These are phyloP conservation scores for Athalia rosae DNA, from an alignment of 2,888 invertebrate species.

Conservation along the genomic window DNA sequence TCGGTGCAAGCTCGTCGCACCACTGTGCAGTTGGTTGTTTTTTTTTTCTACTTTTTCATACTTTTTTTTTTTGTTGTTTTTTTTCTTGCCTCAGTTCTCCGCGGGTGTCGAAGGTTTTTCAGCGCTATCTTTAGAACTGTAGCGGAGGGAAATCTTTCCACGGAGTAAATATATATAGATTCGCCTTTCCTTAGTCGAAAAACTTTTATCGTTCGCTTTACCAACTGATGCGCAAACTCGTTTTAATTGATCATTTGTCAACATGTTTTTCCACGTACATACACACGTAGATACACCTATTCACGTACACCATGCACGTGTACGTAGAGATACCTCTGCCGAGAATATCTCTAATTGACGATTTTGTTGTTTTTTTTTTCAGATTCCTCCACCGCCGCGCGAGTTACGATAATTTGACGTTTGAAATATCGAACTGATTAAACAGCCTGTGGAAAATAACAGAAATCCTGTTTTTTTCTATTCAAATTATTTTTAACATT, in stretches of 20 bases:
- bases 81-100: neutral
- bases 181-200: neutral
- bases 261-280: neutral
- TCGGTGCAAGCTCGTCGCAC: conserved; percentile 1
- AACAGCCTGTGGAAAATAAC: no score
- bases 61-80: neutral
- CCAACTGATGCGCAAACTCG: no score
- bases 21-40: no score
- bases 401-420: no score
- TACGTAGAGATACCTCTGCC: neutral
- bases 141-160: neutral
- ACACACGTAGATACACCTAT: neutral
- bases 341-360: neutral
- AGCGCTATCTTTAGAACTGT: conserved; percentile 34
- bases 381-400: no score
- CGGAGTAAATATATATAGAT: neutral
- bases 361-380: neutral
- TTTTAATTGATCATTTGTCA: conserved; percentile 8
- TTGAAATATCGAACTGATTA: no score
- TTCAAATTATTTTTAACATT: no score
- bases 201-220: conserved; percentile 28
- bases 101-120: neutral
- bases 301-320: no score
- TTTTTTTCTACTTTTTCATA: neutral
- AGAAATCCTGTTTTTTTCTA: no score